Evolutionary conservation across 2,888 invertebrate species (phyloP).

Genomic region (Hemithea aestivaria): DNA sequence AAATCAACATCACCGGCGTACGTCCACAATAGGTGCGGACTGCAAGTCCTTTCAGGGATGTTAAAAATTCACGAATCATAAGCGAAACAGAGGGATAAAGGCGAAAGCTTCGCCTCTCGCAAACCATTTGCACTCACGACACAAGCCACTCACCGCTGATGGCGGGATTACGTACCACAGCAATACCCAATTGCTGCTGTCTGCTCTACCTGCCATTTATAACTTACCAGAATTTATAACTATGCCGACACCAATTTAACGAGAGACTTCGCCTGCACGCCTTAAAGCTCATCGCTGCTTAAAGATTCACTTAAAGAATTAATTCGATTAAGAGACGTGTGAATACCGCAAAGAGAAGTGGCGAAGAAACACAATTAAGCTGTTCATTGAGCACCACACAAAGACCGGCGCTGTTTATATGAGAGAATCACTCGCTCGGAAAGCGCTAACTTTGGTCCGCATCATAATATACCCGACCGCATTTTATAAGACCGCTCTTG

Average conservation of each 20-base stretch:
- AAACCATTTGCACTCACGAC: constrained; percentile 49
- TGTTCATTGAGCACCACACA: constrained; percentile 66
- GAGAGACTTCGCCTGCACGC: constrained; percentile 13
- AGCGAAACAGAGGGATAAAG: constrained; percentile 52
- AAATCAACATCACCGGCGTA: constrained; percentile 19
- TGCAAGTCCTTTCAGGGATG: constrained; percentile 50
- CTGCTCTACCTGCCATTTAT: constrained; percentile 18
- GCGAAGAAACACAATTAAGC: constrained; percentile 68
- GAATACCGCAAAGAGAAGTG: constrained; percentile 50
- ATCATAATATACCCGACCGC: constrained; percentile 25
- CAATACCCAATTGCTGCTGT: constrained; percentile 24
- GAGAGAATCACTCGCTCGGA: constrained; percentile 49
- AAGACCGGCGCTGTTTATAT: constrained; percentile 62
- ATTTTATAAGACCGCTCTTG: constrained; percentile 22
- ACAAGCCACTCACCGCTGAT: constrained; percentile 35
- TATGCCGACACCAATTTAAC: background rate
- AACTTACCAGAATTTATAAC: constrained; percentile 19
- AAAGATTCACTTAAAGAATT: constrained; percentile 34
- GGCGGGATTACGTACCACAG: constrained; percentile 34
- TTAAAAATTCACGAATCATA: constrained; percentile 70
- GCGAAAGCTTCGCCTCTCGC: constrained; percentile 32
- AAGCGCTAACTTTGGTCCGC: constrained; percentile 40
- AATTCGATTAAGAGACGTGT: constrained; percentile 55
- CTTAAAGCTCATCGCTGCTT: constrained; percentile 13
- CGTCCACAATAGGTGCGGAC: constrained; percentile 33